A percentile compares a stretch with the other conserved stretches of the same genome.
These are phyloP conservation scores for Threskiornis aethiopicus DNA, from an alignment of 2,797 vertebrate genomes.

Conservation along the genomic window DNA sequence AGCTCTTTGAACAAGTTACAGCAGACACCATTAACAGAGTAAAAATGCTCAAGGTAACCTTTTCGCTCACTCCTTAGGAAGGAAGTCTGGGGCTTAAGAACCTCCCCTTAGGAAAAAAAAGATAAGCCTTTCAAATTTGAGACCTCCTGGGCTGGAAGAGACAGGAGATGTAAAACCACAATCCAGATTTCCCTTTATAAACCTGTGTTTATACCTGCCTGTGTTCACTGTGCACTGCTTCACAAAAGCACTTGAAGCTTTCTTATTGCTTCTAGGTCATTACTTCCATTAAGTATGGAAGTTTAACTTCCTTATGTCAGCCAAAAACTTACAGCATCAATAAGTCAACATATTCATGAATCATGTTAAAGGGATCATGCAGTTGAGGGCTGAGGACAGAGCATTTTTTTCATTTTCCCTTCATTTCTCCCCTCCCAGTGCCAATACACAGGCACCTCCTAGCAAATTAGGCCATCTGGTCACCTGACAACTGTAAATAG, in stretches of 20 bases:
- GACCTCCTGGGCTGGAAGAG: not conserved
- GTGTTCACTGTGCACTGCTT: not conserved
- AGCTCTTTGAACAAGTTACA: not conserved
- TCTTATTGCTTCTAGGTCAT: not conserved
- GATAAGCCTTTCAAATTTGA: not conserved
- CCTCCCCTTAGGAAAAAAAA: not conserved
- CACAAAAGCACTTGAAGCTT: not conserved
- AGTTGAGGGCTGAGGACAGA: not conserved
- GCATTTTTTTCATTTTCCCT: not conserved
- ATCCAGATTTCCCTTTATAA: not conserved
- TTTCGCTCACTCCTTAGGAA: not conserved
- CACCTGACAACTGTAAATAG: not conserved
- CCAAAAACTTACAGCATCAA: not conserved
- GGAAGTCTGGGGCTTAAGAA: not conserved
- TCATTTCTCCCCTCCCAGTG: not conserved
- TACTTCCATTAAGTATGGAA: not conserved
- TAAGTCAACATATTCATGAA: not conserved
- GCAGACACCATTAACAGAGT: not conserved
- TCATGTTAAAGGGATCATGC: not conserved
- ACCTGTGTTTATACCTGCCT: not conserved
- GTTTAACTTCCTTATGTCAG: not conserved
- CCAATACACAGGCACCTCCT: not conserved
- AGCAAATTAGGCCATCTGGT: not conserved
- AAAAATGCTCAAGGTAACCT: not conserved
- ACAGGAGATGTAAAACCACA: not conserved